phyloP scores from a whole-genome alignment of 2,797 vertebrate genomes.

The Galagoides demidoff region DNA sequence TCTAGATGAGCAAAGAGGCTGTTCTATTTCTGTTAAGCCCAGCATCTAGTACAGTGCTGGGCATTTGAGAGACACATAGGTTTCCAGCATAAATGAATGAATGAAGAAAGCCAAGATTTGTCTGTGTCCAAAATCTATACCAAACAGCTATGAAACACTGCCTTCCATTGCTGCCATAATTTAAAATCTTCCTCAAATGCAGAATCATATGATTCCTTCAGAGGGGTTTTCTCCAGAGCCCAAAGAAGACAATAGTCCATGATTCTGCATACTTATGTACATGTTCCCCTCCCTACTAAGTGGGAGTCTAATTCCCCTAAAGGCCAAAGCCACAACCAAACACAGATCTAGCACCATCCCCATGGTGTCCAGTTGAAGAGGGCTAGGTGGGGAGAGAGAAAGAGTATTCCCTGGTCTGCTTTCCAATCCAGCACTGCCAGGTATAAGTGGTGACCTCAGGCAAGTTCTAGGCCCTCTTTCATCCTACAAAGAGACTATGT shows the following conservation, averaged over 20 bases:
- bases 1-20: not conserved
- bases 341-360: too few species aligned
- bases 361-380: not conserved
- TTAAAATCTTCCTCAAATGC: not conserved
- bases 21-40: conserved; percentile 14
- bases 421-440: not conserved
- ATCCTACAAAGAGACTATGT: not conserved
- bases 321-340: not conserved
- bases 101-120: not conserved
- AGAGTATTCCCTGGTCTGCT: too few species aligned
- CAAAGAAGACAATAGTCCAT: not conserved
- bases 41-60: not conserved
- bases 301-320: not conserved
- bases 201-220: not conserved
- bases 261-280: not conserved
- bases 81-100: not conserved
- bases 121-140: not conserved
- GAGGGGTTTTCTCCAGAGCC: not conserved
- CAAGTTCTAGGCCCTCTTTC: not conserved
- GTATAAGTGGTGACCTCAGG: not conserved
- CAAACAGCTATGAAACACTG: not conserved
- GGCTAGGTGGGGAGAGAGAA: too few species aligned
- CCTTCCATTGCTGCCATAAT: not conserved
- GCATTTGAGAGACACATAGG: not conserved
- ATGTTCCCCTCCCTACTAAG: not conserved